Percentiles rank a stretch among this genome's conserved stretches.
Evolutionary conservation across 1,140 invertebrate species (phyloP).

Genomic region (Sycobia sp.): DNA sequence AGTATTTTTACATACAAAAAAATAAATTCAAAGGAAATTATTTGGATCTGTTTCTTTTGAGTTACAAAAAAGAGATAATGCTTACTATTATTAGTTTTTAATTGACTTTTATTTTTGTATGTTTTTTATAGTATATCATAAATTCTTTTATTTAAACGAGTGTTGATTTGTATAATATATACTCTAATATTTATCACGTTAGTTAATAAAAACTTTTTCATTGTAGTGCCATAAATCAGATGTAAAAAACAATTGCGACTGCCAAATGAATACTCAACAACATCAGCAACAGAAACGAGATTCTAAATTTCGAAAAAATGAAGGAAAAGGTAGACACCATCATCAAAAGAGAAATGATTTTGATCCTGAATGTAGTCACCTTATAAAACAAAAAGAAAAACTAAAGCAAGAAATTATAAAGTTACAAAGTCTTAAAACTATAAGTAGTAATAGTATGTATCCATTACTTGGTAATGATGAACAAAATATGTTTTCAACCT

Average conservation of each 20-base stretch:
- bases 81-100: too few relatives aligned
- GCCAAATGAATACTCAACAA: conserved; percentile 1
- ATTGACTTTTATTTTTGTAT: too few relatives aligned
- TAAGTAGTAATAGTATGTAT: conserved; percentile 38
- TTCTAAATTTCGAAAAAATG: conserved; percentile 1
- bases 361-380: conserved; percentile 56
- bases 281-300: background rate
- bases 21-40: too few relatives aligned
- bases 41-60: too few relatives aligned
- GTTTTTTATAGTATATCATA: background rate
- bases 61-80: too few relatives aligned
- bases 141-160: background rate
- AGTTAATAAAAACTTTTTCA: too few relatives aligned
- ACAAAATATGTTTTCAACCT: conserved; percentile 56
- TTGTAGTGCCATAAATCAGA: conserved; percentile 27
- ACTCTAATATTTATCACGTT: too few relatives aligned
- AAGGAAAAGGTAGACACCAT: conserved; percentile 22
- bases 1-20: too few relatives aligned
- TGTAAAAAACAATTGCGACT: conserved; percentile 3
- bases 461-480: conserved; percentile 49
- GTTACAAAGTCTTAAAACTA: conserved; percentile 49
- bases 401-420: conserved; percentile 61
- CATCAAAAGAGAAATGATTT: conserved; percentile 5
- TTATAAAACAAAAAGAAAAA: conserved; percentile 59
- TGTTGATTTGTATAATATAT: too few relatives aligned